phyloP scores from a whole-genome alignment of 2,888 invertebrate genomes.

The Drosophila emarginata region DNA sequence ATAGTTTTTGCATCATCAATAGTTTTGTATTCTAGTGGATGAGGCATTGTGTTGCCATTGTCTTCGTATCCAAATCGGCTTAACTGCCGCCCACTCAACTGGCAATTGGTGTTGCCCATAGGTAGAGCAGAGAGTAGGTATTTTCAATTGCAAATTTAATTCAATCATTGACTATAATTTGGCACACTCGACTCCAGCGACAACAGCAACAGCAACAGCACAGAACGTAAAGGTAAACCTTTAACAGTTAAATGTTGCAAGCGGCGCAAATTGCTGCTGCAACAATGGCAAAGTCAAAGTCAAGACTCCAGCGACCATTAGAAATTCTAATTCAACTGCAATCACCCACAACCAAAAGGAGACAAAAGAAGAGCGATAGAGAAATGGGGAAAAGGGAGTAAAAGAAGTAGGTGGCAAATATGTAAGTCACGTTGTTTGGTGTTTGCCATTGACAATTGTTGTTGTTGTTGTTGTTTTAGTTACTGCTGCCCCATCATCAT shows the following conservation, averaged over 20 bases:
- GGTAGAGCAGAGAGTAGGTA: slow-evolving; percentile 23
- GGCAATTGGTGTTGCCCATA: slow-evolving; percentile 33
- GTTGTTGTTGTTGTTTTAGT: slow-evolving; percentile 37
- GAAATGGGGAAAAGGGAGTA: slow-evolving; percentile 28
- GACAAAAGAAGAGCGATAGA: neutral
- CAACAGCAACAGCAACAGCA: neutral
- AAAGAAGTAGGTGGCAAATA: slow-evolving; percentile 72
- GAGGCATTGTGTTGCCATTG: slow-evolving; percentile 19
- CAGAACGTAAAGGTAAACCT: slow-evolving; percentile 32
- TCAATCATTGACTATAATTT: slow-evolving; percentile 77
- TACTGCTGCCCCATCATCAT: slow-evolving; percentile 41
- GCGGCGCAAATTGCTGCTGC: slow-evolving; percentile 69
- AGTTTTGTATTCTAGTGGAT: slow-evolving; percentile 15
- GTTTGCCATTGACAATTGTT: slow-evolving; percentile 63
- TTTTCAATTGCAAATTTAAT: slow-evolving; percentile 78
- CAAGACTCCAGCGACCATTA: slow-evolving; percentile 64
- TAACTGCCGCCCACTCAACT: slow-evolving; percentile 39
- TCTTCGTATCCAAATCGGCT: slow-evolving; percentile 36
- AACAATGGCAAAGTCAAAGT: slow-evolving; percentile 44
- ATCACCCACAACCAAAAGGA: slow-evolving; percentile 66
- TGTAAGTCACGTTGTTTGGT: slow-evolving; percentile 76
- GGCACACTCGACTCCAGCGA: slow-evolving; percentile 53
- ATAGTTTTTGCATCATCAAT: slow-evolving; percentile 35
- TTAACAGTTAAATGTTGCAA: slow-evolving; percentile 75
- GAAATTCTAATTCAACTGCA: slow-evolving; percentile 73